Percentiles rank a stretch among this genome's conserved stretches.
These are phyloP conservation scores for Aporophyla nigra DNA, from an alignment of 2,888 invertebrate species.

Conservation along the genomic window DNA sequence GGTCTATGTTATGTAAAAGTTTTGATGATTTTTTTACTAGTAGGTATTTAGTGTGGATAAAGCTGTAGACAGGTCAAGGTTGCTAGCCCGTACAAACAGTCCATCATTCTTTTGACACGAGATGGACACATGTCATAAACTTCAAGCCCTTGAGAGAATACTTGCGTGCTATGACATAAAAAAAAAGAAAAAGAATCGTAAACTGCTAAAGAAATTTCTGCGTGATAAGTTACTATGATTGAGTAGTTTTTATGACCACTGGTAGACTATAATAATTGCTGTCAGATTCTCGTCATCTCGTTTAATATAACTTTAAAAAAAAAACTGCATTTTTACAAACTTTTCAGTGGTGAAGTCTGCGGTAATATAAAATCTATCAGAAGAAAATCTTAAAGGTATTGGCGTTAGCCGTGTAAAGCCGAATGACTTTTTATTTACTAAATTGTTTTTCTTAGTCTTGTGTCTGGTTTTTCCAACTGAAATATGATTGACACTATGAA, in stretches of 20 bases:
- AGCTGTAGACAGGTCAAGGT: constrained; percentile 50
- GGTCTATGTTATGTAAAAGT: constrained; percentile 12
- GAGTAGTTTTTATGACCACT: background rate
- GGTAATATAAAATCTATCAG: too few species aligned
- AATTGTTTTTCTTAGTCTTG: background rate
- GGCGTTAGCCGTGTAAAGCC: background rate
- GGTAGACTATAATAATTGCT: background rate
- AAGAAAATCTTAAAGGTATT: background rate
- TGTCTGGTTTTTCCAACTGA: background rate
- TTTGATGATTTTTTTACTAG: constrained; percentile 8
- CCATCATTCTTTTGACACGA: constrained; percentile 47
- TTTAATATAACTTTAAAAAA: background rate
- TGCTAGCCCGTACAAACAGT: constrained; percentile 34
- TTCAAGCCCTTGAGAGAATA: constrained; percentile 36
- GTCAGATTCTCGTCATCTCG: too few species aligned
- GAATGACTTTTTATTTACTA: background rate
- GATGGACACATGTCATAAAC: constrained; percentile 40
- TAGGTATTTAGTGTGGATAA: constrained; percentile 22
- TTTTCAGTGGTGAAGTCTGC: too few species aligned
- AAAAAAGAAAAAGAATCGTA: constrained; percentile 1
- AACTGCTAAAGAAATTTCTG: background rate
- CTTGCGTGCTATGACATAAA: background rate
- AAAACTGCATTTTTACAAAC: background rate
- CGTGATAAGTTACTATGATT: background rate
- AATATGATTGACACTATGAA: background rate